A percentile compares a stretch with the other conserved stretches of the same genome.
phyloP scores from a whole-genome alignment of 92 coral and sea anemone species.

The Galaxea fascicularis region DNA sequence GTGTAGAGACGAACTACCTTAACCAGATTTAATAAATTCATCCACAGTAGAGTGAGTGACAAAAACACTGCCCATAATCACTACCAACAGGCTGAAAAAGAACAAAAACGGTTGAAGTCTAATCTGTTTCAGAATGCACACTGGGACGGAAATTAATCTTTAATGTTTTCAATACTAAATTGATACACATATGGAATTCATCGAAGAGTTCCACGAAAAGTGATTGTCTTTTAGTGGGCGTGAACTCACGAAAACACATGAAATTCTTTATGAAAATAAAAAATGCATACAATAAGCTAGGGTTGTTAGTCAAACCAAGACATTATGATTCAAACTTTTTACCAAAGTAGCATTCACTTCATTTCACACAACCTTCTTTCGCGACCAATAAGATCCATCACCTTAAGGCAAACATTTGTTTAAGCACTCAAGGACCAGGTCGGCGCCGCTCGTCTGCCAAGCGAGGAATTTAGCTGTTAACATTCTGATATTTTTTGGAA shows the following conservation, averaged over 20 bases:
- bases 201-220: slow-evolving; percentile 14
- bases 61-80: background rate
- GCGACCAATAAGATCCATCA: slow-evolving; percentile 21
- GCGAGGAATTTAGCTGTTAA: background rate
- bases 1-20: background rate
- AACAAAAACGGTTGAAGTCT: background rate
- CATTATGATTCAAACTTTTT: background rate
- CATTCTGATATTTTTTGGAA: background rate
- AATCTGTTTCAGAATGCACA: slow-evolving; percentile 6
- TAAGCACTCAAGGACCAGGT: slow-evolving; percentile 21
- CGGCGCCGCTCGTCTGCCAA: slow-evolving; percentile 48
- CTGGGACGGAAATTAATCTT: slow-evolving; percentile 18
- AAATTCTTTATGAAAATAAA: slow-evolving; percentile 39
- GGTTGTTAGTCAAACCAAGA: background rate
- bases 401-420: slow-evolving; percentile 53
- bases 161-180: background rate
- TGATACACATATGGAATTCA: slow-evolving; percentile 46
- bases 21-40: background rate
- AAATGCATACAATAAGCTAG: slow-evolving; percentile 9
- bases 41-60: background rate
- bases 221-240: slow-evolving; percentile 20
- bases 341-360: background rate
- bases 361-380: background rate
- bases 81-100: background rate
- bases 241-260: slow-evolving; percentile 26